Base-by-base conservation (phyloP, 2,797 vertebrate genomes). In the Sebastiscus tertius region DNA sequence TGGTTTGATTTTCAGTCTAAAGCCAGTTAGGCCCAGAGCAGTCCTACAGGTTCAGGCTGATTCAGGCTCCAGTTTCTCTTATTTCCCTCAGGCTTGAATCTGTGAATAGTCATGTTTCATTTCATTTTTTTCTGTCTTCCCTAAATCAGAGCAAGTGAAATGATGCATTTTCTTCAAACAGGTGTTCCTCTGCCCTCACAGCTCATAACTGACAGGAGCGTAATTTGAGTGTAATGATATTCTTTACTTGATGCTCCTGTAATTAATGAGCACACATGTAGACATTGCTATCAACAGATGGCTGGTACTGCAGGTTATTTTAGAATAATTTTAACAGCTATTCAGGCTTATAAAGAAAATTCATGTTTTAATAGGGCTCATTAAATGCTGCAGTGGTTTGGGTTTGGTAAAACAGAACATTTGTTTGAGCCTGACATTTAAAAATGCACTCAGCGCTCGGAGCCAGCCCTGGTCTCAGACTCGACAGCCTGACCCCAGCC, bases 151-250 rank as follows among this genome's bases (percentile, higher is more conserved):
- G 36, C 65, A 60, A 86, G 71, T 86, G 80, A 85, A 87, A 83
- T 36, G 6, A 89, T 69, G 67, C 27, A 5, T 89, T 89, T 80
- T 75, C 70, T 66, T 82, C 42, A 56, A 80, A 82, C 83, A 86
- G 85, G 81, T 87, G 82, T 24, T 31, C 13, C 0, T 65, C 68
- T 79, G 81, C 79, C 75, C 83, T 69, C 2, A 2, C 87, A 77
- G 70, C 82, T 85, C 54, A 2, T 56, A 76, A 76, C 68, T 86
- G 88, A 85, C 86, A 87, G 79, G 59, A 82, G 70, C 82, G 63
- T 90, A 89, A 92, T 92, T 86, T 87, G 79, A 85, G 68, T 74
- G 72, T 75, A 82, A 86, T 59, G 84, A 80, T 75, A 62, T 73
- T 83, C 81, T 86, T 84, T 84, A 89, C 81, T 83, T 88, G 85